Evolutionary conservation across 2,797 vertebrate genomes (phyloP), one percentile per base, ranked within the genome.

Genomic region (Nasua narica): DNA sequence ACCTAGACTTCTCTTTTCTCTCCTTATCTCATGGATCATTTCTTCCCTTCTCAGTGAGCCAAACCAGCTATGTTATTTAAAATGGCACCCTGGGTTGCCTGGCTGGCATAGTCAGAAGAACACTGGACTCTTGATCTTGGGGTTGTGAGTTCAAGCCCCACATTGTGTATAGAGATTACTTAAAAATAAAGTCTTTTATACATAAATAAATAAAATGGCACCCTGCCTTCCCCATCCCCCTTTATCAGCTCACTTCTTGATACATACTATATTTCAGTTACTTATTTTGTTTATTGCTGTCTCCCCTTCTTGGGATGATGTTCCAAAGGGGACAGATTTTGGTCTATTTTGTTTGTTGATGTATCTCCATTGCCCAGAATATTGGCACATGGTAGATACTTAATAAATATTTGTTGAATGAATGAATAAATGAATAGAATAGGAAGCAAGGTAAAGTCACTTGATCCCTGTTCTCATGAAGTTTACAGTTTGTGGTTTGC

Each of bases 251-350:
- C 25, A 62, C 3, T 35, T 92, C 48, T 76, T 92, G 62, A 84
- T 3, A 40, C 32, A 50, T 5, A 84, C 1, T 76, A 8, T 77
- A 76, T 70, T 70, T 95, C 86, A 85, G 43, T 78, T 91, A 52
- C 15, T 81, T 79, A 84, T 46, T 94, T 93, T 65, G n/a, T 69
- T 95, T 78, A 56, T 90, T 7, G 78, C 78, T 91, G 27, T 78
- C 35, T 72, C 7, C 9, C 40, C 16, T 74, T 87, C 43, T 70
- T 89, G 79, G 37, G 76, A 60, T 58, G 19, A 84, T 46, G 8
- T 82, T 87, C 35, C 43, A 69, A 77, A 87, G n/a, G 15, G 23
- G 15, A 81, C 15, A 82, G 74, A 37, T 35, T 87, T 93, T 95
- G 70, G 67, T 90, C 48, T 83, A 7, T 62, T 81, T 72, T 76